A percentile compares a stretch with the other conserved stretches of the same genome.
phyloP scores from a whole-genome alignment of 2,888 invertebrate genomes.

The Pseudococcus jackbeardsleyi region DNA sequence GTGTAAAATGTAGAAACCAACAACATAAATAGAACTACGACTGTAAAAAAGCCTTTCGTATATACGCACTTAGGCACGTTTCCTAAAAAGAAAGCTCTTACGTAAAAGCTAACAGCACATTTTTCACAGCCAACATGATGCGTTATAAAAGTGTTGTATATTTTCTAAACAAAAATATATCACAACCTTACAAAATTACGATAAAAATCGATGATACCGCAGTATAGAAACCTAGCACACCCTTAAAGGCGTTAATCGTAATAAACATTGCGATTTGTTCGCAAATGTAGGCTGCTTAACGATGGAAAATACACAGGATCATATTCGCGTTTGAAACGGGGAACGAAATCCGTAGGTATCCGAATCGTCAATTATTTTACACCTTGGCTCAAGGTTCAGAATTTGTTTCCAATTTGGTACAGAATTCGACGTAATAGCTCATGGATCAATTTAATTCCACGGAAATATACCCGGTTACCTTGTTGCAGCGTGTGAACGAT shows the following conservation, averaged over 20 bases:
- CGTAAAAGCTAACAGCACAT: conserved; percentile 59
- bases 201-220: conserved; percentile 14
- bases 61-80: conserved; percentile 58
- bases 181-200: conserved; percentile 12
- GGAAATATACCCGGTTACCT: not conserved
- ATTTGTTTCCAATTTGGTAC: too few species aligned
- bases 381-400: too few species aligned
- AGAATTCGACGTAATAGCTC: too few species aligned
- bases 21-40: conserved; percentile 57
- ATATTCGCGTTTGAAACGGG: too few species aligned
- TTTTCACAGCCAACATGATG: conserved; percentile 59
- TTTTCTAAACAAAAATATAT: conserved; percentile 19
- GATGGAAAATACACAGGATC: not conserved
- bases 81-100: conserved; percentile 46
- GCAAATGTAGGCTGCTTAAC: too few species aligned
- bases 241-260: not conserved
- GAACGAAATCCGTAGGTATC: too few species aligned
- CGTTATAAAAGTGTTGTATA: conserved; percentile 31
- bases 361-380: too few species aligned
- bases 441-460: not conserved
- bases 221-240: not conserved
- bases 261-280: not conserved
- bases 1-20: conserved; percentile 59
- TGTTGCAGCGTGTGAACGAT: not conserved
- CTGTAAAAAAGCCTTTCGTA: conserved; percentile 46